A percentile compares a stretch with the other conserved stretches of the same genome.
These are phyloP conservation scores for Chymomyza caudatula DNA, from an alignment of 2,888 invertebrate genomes.

Conservation along the genomic window DNA sequence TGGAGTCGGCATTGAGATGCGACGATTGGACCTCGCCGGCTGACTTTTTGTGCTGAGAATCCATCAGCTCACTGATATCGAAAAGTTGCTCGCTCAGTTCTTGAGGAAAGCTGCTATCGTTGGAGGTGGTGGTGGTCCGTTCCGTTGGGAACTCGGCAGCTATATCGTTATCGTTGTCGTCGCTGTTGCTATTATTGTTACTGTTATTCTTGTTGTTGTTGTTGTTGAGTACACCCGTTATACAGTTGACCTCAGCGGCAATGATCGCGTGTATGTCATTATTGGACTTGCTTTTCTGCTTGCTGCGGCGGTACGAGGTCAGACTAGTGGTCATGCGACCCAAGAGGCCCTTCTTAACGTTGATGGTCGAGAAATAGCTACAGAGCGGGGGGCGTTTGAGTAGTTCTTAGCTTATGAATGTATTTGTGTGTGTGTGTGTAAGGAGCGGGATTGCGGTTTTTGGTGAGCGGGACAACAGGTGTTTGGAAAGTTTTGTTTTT, in stretches of 20 bases:
- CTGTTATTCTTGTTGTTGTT: constrained; percentile 22
- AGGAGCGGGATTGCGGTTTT: constrained; percentile 21
- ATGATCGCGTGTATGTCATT: constrained; percentile 74
- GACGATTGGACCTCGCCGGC: constrained; percentile 9
- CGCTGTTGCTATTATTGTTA: background rate
- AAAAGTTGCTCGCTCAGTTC: constrained; percentile 52
- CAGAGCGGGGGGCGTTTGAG: constrained; percentile 5
- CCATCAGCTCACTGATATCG: constrained; percentile 62
- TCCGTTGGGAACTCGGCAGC: background rate
- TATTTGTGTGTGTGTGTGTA: constrained; percentile 24
- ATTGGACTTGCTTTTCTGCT: constrained; percentile 76
- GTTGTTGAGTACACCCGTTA: constrained; percentile 37
- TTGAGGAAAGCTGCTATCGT: constrained; percentile 6
- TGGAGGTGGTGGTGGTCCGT: constrained; percentile 27
- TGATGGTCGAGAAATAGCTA: constrained; percentile 77
- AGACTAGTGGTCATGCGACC: constrained; percentile 77
- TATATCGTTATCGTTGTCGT: constrained; percentile 15
- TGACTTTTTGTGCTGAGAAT: constrained; percentile 41
- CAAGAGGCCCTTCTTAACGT: constrained; percentile 76
- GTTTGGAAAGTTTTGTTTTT: constrained; percentile 16
- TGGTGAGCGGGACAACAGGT: constrained; percentile 29
- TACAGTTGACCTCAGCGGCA: constrained; percentile 53
- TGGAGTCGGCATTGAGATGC: constrained; percentile 25
- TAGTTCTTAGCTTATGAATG: no score
- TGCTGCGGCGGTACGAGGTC: constrained; percentile 76